phyloP scores from a whole-genome alignment of 2,888 invertebrate genomes.

The Eristalinus sepulchralis region DNA sequence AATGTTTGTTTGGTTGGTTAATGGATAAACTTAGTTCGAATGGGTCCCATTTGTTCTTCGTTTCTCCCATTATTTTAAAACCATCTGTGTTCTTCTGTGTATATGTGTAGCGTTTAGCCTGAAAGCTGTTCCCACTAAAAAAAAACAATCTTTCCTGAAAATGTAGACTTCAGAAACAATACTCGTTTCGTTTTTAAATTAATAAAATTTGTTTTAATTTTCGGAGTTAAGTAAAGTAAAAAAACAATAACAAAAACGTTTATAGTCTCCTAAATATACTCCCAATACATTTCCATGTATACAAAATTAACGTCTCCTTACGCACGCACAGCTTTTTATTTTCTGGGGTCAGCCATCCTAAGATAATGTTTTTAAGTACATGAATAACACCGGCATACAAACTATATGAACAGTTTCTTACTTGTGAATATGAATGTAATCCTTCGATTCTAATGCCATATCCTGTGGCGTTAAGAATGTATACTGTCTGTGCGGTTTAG shows the following conservation, averaged over 20 bases:
- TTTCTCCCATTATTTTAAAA: too few species aligned
- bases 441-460: slow-evolving; percentile 83
- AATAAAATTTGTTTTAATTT: slow-evolving; percentile 11
- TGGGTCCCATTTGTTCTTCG: too few species aligned
- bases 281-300: slow-evolving; percentile 10
- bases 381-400: too few species aligned
- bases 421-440: slow-evolving; percentile 84
- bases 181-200: too few species aligned
- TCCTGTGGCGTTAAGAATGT: slow-evolving; percentile 95
- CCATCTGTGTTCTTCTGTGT: too few species aligned
- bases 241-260: slow-evolving; percentile 1
- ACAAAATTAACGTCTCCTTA: neutral
- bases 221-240: neutral
- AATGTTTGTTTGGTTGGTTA: too few species aligned
- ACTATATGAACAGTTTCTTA: slow-evolving; percentile 75
- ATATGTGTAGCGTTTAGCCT: too few species aligned
- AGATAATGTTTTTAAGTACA: neutral
- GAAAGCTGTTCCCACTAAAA: too few species aligned
- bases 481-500: slow-evolving; percentile 87
- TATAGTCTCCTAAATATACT: neutral
- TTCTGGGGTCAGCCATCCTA: slow-evolving; percentile 48
- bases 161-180: too few species aligned
- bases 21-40: too few species aligned
- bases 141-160: too few species aligned
- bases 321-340: slow-evolving; percentile 21